Base-by-base conservation (phyloP, 2,113 vertebrate species). In the Pluvianellus socialis region DNA sequence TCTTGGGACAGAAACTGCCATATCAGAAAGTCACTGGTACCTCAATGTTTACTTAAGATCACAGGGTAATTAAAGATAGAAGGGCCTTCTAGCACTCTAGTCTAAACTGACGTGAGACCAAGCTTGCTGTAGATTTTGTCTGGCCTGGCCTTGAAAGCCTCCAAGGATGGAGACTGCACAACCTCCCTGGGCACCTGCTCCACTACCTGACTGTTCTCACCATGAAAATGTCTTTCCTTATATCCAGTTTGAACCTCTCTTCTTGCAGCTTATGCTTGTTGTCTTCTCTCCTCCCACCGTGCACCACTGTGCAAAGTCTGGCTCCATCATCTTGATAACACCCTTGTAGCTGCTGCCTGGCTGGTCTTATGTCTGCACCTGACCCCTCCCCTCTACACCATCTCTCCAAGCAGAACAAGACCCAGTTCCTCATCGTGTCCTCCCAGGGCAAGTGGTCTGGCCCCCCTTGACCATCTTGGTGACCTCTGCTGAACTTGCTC, bases 191-290 rank as follows among this genome's bases (percentile, higher is more conserved):
- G 33, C 15, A 66, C 65, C 49, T 12, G 6, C 47, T 70, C 40
- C 8, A 21, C 59, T n/a, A 50, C 16, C 53, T 61, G n/a, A 45
- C 28, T 42, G 6, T 44, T 63, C 9, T 44, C n/a, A 53, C 22
- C 3, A 4, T 0, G 0, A 30, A 21, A 24, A 21, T 2, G 4
- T 44, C 28, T 30, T 56, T 83, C 35, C 35, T 66, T 18, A 42
- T 6, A 35, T 9, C 12, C 47, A 67, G 6, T 30, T 40, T 80
- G 63, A 80, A 72, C 7, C 12, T 21, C 11, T 35, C 66, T 28
- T 17, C 17, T 14, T 76, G 45, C 50, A 80, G 9, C 26, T 79
- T 50, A 4, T 26, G 13, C 28, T 28, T 56, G 24, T 6, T 17
- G 11, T 15, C 55, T 79, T 79, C 45, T 83, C 15, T 32, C 27